These are phyloP conservation scores for Lasioglossum marginatum DNA, from an alignment of 2,888 invertebrate genomes.

Conservation along the genomic window DNA sequence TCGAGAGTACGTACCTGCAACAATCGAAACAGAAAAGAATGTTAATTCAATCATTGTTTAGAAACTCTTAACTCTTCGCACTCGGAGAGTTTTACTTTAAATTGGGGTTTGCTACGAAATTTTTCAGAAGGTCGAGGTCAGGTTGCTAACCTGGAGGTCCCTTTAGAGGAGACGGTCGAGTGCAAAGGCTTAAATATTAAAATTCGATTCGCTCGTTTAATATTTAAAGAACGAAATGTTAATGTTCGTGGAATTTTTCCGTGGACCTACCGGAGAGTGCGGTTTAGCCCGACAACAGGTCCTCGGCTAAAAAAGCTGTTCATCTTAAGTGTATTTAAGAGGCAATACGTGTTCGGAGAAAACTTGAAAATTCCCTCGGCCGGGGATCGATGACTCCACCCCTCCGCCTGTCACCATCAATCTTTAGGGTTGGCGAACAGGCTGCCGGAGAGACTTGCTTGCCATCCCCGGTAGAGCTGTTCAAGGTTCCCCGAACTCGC, in stretches of 20 bases:
- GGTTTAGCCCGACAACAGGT: neutral
- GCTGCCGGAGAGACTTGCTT: constrained; percentile 38
- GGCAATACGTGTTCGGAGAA: constrained; percentile 62
- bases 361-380: constrained; percentile 73
- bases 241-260: neutral
- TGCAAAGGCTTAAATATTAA: neutral
- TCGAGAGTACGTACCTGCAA: constrained; percentile 58
- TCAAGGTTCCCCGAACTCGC: constrained; percentile 56
- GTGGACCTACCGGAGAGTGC: neutral
- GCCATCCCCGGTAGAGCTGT: constrained; percentile 39
- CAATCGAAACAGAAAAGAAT: constrained; percentile 5
- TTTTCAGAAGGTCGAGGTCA: neutral
- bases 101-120: neutral
- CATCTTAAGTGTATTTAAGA: constrained; percentile 64
- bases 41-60: neutral
- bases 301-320: constrained; percentile 35
- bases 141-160: neutral
- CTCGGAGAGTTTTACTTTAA: neutral
- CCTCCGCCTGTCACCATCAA: constrained; percentile 74
- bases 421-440: constrained; percentile 68
- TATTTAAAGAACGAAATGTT: neutral
- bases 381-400: constrained; percentile 72
- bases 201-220: neutral
- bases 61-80: neutral
- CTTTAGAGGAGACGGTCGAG: neutral